A percentile compares a stretch with the other conserved stretches of the same genome.
phyloP scores from a whole-genome alignment of 2,888 invertebrate genomes.

The Ctenicera cuprea region DNA sequence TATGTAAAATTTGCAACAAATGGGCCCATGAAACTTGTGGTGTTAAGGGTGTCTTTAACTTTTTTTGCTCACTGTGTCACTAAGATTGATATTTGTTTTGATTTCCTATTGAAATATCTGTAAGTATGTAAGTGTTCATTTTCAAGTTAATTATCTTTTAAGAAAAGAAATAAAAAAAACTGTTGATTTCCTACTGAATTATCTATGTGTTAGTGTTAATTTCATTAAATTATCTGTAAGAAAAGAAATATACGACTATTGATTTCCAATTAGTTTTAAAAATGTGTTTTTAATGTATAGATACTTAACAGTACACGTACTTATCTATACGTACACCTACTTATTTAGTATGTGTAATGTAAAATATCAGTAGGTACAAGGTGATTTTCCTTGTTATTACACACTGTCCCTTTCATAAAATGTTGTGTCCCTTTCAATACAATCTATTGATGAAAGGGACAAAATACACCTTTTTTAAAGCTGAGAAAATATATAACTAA shows the following conservation, averaged over 20 bases:
- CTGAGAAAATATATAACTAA: constrained; percentile 4
- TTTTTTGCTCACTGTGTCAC: constrained; percentile 43
- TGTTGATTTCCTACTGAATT: constrained; percentile 11
- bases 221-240: constrained; percentile 5
- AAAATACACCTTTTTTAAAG: constrained; percentile 37
- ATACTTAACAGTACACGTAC: constrained; percentile 1
- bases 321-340: no score
- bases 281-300: not conserved
- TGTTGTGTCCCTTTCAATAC: constrained; percentile 31
- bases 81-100: constrained; percentile 22
- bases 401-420: constrained; percentile 30
- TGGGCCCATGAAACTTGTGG: constrained; percentile 46
- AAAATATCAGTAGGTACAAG: not conserved
- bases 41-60: constrained; percentile 40
- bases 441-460: constrained; percentile 35
- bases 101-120: constrained; percentile 7
- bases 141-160: constrained; percentile 10
- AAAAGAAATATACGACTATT: not conserved
- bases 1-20: constrained; percentile 34
- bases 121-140: constrained; percentile 10
- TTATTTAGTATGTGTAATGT: constrained; percentile 1
- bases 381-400: constrained; percentile 27
- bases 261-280: constrained; percentile 2
- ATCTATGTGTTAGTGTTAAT: constrained; percentile 2
- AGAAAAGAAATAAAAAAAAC: constrained; percentile 8